Evolutionary conservation across 2,113 vertebrate species (phyloP), one percentile per base, ranked within the genome.

Genomic region (Epinephelus fuscoguttatus): DNA sequence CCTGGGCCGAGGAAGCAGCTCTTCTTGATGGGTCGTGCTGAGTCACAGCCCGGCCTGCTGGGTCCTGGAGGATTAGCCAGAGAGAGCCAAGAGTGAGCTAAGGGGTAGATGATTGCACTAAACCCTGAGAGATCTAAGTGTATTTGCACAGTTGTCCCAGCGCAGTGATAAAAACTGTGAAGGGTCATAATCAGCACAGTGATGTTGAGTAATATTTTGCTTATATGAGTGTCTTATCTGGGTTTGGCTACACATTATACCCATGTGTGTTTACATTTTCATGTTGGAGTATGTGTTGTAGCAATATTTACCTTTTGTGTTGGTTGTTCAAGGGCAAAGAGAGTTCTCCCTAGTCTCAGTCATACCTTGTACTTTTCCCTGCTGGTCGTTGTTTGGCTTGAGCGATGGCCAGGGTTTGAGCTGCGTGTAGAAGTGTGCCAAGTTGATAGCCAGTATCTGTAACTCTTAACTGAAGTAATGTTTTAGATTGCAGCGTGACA

Each of bases 141-240:
- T 90, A 80, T 93, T 93, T 92, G 84, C 82, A 81, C 89, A 88
- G 89, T 91, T 81, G 87, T 78, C 79, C 33, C 68, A 63, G 67
- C 19, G 13, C 23, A 60, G 60, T 78, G 81, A 87, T 90, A 89
- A 89, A 79, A 80, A 73, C 71, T 57, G 81, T 53, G 45, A 87
- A 82, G 66, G 14, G 66, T 80, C 83, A 79, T 85, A 84, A 93
- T 91, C 84, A 81, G 82, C 67, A 7, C 56, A 56, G 70, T 79
- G 75, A 72, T 73, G 67, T 82, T 92, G 84, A 80, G 81, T 81
- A 92, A 90, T 14, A 49, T 80, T 88, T 77, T 85, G 77, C 86
- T 88, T 90, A 82, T 69, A 83, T 61, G 61, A 88, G 73, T 70
- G 70, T 79, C 80, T 91, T 93, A 92, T 90, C 91, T 85, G 37